phyloP scores from a whole-genome alignment of 2,113 vertebrate species.

The Mustela nigripes region DNA sequence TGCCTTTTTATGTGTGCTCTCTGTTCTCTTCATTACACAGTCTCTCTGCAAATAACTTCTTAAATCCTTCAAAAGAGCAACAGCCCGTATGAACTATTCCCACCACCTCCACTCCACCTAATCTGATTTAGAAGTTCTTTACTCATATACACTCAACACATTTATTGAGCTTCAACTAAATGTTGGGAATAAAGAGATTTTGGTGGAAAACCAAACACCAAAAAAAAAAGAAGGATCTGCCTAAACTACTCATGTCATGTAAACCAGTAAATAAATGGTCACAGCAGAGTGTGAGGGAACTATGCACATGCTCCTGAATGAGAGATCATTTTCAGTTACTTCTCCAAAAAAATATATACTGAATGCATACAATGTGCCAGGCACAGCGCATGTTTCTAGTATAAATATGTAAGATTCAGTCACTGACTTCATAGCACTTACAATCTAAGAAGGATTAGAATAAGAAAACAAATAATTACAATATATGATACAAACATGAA shows the following conservation, averaged over 20 bases:
- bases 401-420: neutral
- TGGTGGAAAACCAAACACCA: neutral
- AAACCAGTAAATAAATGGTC: neutral
- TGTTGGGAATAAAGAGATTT: neutral
- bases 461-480: conserved; percentile 33
- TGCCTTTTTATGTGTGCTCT: neutral
- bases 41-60: neutral
- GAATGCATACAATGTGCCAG: neutral
- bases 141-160: neutral
- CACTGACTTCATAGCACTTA: conserved; percentile 2
- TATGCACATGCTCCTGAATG: neutral
- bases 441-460: neutral
- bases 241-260: neutral
- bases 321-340: neutral
- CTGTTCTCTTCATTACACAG: neutral
- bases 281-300: neutral
- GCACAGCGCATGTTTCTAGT: neutral
- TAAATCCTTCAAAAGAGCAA: neutral
- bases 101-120: neutral
- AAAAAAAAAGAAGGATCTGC: neutral
- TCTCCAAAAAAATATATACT: neutral
- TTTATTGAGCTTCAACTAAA: neutral
- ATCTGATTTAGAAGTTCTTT: conserved; percentile 21
- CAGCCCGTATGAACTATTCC: neutral
- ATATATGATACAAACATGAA: neutral